These are phyloP conservation scores for Echinometra lucunter DNA, from an alignment of 53 echinoderm and acorn worm species.

Conservation along the genomic window DNA sequence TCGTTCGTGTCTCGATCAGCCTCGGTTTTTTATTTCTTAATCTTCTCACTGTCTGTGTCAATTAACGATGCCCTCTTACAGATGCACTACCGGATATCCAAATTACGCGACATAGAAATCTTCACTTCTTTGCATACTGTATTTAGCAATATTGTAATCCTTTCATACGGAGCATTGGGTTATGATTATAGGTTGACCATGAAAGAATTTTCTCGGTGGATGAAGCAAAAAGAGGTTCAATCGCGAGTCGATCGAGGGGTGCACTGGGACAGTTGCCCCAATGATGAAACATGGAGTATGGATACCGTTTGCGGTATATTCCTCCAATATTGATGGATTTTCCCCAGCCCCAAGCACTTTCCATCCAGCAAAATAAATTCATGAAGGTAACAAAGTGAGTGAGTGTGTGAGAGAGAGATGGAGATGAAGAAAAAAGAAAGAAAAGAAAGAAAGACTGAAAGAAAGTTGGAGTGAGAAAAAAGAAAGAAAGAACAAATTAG, in stretches of 20 bases:
- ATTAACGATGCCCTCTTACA: neutral
- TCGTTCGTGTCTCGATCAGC: neutral
- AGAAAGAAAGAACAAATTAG: too few relatives aligned
- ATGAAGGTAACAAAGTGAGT: too few relatives aligned
- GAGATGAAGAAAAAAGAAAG: too few relatives aligned
- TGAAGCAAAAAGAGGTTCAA: neutral
- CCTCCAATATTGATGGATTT: neutral
- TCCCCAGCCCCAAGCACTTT: neutral
- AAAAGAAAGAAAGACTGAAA: too few relatives aligned
- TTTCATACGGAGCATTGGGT: neutral
- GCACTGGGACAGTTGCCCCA: neutral
- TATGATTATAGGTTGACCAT: neutral
- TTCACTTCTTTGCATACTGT: neutral
- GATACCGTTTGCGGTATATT: neutral
- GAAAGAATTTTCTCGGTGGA: neutral
- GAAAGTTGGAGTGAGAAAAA: neutral
- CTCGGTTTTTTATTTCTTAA: neutral
- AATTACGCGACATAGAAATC: neutral
- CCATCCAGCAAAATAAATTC: neutral
- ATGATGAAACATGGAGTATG: too few relatives aligned
- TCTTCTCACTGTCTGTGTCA: neutral
- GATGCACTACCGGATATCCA: neutral
- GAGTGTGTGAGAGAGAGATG: too few relatives aligned
- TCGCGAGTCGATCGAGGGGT: neutral
- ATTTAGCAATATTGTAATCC: slow-evolving; percentile 13